Conservation (phyloP, 2,113 vertebrate species). For the Siniperca knerii region DNA sequence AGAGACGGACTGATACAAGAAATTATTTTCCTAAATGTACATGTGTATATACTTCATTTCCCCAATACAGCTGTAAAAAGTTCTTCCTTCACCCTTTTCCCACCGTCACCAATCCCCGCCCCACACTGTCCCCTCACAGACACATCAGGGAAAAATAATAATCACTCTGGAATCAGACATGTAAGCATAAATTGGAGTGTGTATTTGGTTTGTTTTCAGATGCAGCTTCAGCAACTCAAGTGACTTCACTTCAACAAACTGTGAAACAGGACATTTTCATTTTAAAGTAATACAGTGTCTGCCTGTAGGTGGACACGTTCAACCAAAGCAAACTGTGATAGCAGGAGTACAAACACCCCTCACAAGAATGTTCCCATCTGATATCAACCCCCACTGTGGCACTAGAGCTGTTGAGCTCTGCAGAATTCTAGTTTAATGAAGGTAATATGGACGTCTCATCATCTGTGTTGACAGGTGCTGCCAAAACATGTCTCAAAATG, state of each 20-base stretch:
- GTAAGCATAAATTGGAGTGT: not conserved
- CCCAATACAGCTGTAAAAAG: constrained; percentile 10
- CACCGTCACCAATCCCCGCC: not conserved
- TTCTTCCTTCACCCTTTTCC: not conserved
- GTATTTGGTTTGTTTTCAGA: not conserved
- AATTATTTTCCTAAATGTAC: constrained; percentile 75
- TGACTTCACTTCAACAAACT: constrained; percentile 8
- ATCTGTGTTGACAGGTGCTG: not conserved
- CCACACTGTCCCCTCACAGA: not conserved
- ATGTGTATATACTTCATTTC: constrained; percentile 57
- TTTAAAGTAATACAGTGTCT: not conserved
- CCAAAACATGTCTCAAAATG: constrained; percentile 13
- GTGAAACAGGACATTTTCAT: constrained; percentile 3
- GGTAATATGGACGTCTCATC: not conserved
- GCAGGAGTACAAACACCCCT: not conserved
- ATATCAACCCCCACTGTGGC: not conserved
- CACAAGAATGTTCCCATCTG: not conserved
- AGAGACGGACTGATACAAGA: constrained; percentile 41
- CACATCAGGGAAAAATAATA: constrained; percentile 5
- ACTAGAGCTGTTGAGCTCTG: not conserved
- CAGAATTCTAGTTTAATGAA: not conserved
- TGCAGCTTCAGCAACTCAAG: not conserved
- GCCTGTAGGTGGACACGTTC: not conserved
- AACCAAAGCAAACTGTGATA: constrained; percentile 37
- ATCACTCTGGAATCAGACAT: not conserved